Evolutionary conservation across 2,113 vertebrate genomes (phyloP).

Genomic region (Phaethornis superciliosus): DNA sequence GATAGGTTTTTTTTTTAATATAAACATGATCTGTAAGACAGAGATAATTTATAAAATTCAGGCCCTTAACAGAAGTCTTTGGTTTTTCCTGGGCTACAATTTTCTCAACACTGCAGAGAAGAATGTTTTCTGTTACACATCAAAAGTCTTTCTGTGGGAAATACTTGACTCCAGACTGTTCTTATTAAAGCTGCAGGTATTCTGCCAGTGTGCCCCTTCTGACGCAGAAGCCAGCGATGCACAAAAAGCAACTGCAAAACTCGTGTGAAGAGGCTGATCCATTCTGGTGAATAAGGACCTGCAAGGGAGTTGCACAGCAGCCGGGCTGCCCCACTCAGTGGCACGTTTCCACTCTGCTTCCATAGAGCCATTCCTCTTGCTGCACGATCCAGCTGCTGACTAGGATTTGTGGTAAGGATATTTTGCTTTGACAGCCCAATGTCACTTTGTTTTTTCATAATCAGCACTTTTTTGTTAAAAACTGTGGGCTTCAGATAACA

Average conservation of each 20-base stretch:
- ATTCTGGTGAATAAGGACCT: background rate
- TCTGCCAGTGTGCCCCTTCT: background rate
- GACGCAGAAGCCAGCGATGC: background rate
- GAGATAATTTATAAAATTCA: background rate
- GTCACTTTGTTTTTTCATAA: constrained; percentile 4
- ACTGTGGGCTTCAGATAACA: background rate
- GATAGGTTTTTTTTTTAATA: too few species aligned
- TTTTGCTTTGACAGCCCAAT: background rate
- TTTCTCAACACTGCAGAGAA: background rate
- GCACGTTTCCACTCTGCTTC: background rate
- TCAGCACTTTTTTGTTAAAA: constrained; percentile 24
- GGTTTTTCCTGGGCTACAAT: background rate
- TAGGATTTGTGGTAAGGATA: background rate
- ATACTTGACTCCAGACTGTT: background rate
- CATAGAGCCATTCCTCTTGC: background rate
- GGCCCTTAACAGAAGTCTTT: background rate
- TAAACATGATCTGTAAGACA: background rate
- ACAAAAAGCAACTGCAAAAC: background rate
- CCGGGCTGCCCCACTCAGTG: background rate
- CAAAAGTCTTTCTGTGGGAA: background rate
- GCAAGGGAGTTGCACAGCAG: background rate
- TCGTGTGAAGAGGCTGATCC: background rate
- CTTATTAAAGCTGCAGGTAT: background rate
- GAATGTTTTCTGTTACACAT: constrained; percentile 5
- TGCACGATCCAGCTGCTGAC: background rate